Conservation (phyloP, 2,888 invertebrate genomes). For the Hyalella azteca region DNA sequence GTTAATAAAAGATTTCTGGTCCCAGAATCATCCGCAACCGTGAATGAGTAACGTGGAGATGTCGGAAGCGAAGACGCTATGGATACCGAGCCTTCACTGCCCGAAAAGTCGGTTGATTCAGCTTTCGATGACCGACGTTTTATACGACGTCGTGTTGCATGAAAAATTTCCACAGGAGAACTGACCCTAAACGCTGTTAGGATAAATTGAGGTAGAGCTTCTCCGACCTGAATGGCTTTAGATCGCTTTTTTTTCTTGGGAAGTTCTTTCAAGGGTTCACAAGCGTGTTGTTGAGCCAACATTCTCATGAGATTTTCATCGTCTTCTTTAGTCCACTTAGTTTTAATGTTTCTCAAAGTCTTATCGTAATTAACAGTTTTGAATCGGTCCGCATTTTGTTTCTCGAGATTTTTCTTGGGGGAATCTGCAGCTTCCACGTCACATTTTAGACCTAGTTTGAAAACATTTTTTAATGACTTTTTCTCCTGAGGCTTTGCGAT, state of each 20-base stretch:
- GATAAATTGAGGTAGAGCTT: conserved; percentile 57
- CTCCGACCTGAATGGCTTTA: conserved; percentile 57
- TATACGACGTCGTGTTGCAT: conserved; percentile 48
- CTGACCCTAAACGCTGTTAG: conserved; percentile 49
- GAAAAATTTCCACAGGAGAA: conserved; percentile 60
- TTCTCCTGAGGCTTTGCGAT: conserved; percentile 46
- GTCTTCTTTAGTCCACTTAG: conserved; percentile 70
- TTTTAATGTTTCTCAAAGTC: conserved; percentile 81
- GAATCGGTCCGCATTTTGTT: conserved; percentile 80
- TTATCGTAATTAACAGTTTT: conserved; percentile 87
- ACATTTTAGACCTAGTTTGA: conserved; percentile 55
- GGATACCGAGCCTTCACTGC: conserved; percentile 58
- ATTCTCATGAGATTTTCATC: conserved; percentile 11
- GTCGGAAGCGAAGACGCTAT: conserved; percentile 58
- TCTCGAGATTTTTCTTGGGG: conserved; percentile 68
- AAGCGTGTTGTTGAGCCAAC: conserved; percentile 27
- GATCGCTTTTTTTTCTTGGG: conserved; percentile 53
- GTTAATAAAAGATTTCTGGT: conserved; percentile 51
- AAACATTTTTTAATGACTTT: conserved; percentile 51
- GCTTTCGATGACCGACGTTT: conserved; percentile 57
- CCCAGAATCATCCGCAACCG: conserved; percentile 59
- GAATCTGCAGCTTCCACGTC: conserved; percentile 48
- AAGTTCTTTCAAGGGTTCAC: conserved; percentile 31
- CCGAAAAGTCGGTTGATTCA: conserved; percentile 60
- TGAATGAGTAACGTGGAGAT: conserved; percentile 60